Evolutionary conservation across 1,140 invertebrate genomes (phyloP).

Genomic region (Cecropterus lyciades): DNA sequence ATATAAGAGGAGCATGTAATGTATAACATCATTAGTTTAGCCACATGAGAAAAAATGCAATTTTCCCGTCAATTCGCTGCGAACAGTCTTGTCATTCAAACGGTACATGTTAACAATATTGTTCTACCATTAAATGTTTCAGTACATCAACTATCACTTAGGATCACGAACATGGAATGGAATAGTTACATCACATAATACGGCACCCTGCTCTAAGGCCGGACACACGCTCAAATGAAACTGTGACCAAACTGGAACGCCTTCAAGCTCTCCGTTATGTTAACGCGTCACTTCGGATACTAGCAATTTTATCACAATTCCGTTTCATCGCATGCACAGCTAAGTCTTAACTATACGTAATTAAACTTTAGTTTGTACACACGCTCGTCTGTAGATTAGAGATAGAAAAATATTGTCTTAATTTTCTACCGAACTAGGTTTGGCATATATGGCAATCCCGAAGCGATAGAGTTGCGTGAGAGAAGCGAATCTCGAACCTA

Average conservation of each 20-base stretch:
- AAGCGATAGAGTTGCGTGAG: constrained; percentile 1
- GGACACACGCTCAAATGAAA: constrained; percentile 47
- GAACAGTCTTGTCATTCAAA: constrained; percentile 28
- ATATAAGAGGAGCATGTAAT: not conserved
- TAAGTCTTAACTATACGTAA: constrained; percentile 36
- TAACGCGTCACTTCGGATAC: not conserved
- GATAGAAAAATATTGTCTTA: constrained; percentile 35
- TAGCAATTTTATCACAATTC: constrained; percentile 28
- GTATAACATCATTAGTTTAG: not conserved
- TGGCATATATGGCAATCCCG: constrained; percentile 27
- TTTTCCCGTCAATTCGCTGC: constrained; percentile 36
- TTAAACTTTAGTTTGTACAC: constrained; percentile 38
- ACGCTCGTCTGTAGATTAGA: constrained; percentile 33
- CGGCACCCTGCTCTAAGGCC: constrained; percentile 31
- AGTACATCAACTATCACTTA: constrained; percentile 48
- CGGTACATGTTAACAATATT: constrained; percentile 23
- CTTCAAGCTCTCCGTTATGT: no score
- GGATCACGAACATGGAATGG: constrained; percentile 63
- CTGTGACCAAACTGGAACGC: constrained; percentile 17
- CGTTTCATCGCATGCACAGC: constrained; percentile 31
- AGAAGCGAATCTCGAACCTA: constrained; percentile 13
- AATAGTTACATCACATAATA: constrained; percentile 56
- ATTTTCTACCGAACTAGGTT: constrained; percentile 25
- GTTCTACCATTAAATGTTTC: constrained; percentile 30
- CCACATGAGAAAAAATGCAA: constrained; percentile 20